Evolutionary conservation across 92 coral and sea anemone species (phyloP).

Genomic region (Heteractis magnifica): DNA sequence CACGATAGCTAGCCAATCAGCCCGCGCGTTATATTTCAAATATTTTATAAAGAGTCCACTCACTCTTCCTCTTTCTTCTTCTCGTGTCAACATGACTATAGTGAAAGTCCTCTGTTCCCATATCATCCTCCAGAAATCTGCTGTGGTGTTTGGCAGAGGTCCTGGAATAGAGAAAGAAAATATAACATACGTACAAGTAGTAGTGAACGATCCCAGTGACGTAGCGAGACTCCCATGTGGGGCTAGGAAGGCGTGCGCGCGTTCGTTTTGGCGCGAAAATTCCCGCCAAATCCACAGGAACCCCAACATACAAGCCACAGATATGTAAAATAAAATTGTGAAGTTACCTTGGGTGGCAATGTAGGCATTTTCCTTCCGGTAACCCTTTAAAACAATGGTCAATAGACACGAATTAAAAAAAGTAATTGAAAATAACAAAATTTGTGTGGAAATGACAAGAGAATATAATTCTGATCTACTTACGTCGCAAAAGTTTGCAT

Average conservation of each 20-base stretch:
- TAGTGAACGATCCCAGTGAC: no score
- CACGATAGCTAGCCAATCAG: no score
- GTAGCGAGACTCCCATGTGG: no score
- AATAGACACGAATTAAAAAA: neutral
- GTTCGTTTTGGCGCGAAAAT: neutral
- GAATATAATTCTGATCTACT: slow-evolving; percentile 26
- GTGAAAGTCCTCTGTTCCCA: slow-evolving; percentile 94
- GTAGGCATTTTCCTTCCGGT: slow-evolving; percentile 93
- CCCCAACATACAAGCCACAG: neutral
- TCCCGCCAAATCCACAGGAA: neutral
- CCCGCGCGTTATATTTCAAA: no score
- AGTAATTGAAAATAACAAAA: neutral
- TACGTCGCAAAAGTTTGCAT: slow-evolving; percentile 95
- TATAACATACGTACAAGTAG: neutral
- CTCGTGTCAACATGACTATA: slow-evolving; percentile 90
- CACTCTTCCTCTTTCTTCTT: slow-evolving; percentile 93
- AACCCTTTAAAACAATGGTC: slow-evolving; percentile 64
- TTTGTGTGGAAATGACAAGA: neutral
- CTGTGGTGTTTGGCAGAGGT: slow-evolving; percentile 80
- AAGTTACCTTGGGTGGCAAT: slow-evolving; percentile 85
- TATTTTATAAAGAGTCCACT: neutral
- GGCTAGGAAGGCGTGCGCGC: no score
- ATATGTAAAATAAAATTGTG: neutral
- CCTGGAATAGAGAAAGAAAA: slow-evolving; percentile 43
- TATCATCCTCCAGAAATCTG: slow-evolving; percentile 97